phyloP scores from a whole-genome alignment of 2,113 vertebrate species.

The Rhinichthys klamathensis region DNA sequence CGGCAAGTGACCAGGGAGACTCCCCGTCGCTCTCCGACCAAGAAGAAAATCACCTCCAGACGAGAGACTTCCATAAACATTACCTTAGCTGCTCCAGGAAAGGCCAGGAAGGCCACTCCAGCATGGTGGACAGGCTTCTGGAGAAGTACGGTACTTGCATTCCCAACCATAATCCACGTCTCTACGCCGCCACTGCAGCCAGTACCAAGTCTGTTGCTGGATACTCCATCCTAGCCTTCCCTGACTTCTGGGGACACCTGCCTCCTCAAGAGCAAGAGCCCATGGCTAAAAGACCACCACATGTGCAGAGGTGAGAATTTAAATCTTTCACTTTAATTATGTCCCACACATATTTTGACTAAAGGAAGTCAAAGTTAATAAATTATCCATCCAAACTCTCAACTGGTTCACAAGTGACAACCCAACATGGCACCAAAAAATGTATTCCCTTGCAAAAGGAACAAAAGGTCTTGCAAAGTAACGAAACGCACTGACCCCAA shows the following conservation, averaged over 20 bases:
- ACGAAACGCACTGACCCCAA: neutral
- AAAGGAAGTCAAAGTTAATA: neutral
- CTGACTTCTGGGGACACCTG: constrained; percentile 91
- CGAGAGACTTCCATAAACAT: constrained; percentile 58
- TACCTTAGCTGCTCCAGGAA: constrained; percentile 30
- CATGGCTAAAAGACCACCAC: constrained; percentile 76
- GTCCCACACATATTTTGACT: neutral
- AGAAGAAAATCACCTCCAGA: constrained; percentile 43
- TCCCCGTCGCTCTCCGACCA: neutral
- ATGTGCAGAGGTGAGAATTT: constrained; percentile 84
- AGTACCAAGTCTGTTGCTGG: constrained; percentile 79
- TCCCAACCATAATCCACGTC: constrained; percentile 79
- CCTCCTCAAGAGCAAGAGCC: constrained; percentile 72
- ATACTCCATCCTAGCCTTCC: constrained; percentile 84
- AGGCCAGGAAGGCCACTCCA: constrained; percentile 40
- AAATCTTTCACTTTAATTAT: neutral
- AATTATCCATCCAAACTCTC: neutral
- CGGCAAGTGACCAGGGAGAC: too few species aligned
- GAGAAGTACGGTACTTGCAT: constrained; percentile 68
- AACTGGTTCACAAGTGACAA: neutral
- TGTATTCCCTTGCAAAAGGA: too few species aligned
- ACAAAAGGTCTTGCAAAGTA: neutral
- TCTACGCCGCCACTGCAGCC: constrained; percentile 75
- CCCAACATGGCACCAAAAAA: neutral
- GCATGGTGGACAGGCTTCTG: constrained; percentile 72